Base-by-base conservation (phyloP, 1,140 invertebrate genomes). In the Phymorhynchus buccinoides region DNA sequence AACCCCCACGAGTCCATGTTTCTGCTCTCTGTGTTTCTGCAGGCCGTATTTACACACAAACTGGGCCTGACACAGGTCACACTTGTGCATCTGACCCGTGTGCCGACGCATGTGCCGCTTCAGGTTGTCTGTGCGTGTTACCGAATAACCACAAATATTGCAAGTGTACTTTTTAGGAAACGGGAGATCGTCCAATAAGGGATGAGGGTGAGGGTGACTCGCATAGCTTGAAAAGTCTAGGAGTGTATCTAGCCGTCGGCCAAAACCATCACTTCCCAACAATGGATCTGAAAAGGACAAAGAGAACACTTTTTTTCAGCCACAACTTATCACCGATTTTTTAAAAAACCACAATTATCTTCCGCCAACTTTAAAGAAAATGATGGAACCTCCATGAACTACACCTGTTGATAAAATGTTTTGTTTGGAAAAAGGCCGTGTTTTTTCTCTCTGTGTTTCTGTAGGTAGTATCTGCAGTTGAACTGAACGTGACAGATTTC, bases 21-120 rank as follows among this genome's bases (percentile, higher is more conserved):
- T 79, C n/a, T 56, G 44, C 42, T 79, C 77, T 41, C 41, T 48
- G 44, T 79, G 77, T 30, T 79, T 79, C 27, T 79, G 77, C 41
- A 79, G n/a, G 35, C 77, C 77, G 32, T 79, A 79, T 56, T 52
- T 79, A 56, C 77, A 52, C 22, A 79, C 44, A 35, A 52, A 79
- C 77, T 79, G 77, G 22, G 77, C 41, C 37, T 41, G 27, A 79
- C 77, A 79, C 9, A 79, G 9, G 52, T 79, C 77, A 79, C 77
- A 79, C 44, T 48, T n/a, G 77, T 52, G 44, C 77, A 79, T 79
- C 32, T 79, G 77, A 32, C 77, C 77, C 16, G 77, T 79, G 42
- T 79, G 77, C 6, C 77, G 41, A 56, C 77, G 77, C 77, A 79
- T 79, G 27, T 79, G 77, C 27, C 77, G 77, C 52, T 79, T 79